Conservation (phyloP, 2,797 vertebrate genomes). For the Tragelaphus oryx region DNA sequence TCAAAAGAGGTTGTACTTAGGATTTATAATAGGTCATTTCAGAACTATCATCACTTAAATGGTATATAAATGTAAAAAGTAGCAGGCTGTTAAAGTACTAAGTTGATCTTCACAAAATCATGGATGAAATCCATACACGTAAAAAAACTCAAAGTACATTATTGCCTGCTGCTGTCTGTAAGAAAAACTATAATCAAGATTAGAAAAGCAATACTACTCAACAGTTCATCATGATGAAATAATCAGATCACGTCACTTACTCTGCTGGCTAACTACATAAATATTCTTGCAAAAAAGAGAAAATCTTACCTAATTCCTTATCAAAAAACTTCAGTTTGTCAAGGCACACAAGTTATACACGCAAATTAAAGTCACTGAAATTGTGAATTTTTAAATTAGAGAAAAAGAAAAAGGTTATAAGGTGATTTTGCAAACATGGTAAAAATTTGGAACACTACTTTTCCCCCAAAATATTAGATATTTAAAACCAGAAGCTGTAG, state of each 20-base stretch:
- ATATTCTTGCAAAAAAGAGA: not conserved
- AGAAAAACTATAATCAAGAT: conserved; percentile 16
- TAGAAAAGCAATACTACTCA: not conserved
- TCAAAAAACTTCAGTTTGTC: not conserved
- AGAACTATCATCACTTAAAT: conserved; percentile 73
- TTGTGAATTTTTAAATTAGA: not conserved
- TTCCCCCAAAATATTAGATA: not conserved
- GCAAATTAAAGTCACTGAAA: not conserved
- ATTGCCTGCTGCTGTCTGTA: not conserved
- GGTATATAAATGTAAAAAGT: conserved; percentile 73
- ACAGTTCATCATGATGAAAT: not conserved
- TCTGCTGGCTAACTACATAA: not conserved
- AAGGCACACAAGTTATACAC: not conserved
- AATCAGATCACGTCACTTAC: not conserved
- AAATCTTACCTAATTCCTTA: not conserved
- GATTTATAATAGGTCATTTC: conserved; percentile 75
- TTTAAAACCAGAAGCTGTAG: not conserved
- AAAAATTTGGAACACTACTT: not conserved
- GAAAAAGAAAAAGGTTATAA: not conserved
- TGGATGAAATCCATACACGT: conserved; percentile 58
- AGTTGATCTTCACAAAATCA: conserved; percentile 64
- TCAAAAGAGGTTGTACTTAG: conserved; percentile 73
- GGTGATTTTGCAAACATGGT: not conserved
- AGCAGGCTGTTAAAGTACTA: conserved; percentile 72
- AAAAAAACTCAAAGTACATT: conserved; percentile 53